A percentile compares a stretch with the other conserved stretches of the same genome.
Conservation (phyloP, 2,113 vertebrate species). For the Bothrops jararaca region DNA sequence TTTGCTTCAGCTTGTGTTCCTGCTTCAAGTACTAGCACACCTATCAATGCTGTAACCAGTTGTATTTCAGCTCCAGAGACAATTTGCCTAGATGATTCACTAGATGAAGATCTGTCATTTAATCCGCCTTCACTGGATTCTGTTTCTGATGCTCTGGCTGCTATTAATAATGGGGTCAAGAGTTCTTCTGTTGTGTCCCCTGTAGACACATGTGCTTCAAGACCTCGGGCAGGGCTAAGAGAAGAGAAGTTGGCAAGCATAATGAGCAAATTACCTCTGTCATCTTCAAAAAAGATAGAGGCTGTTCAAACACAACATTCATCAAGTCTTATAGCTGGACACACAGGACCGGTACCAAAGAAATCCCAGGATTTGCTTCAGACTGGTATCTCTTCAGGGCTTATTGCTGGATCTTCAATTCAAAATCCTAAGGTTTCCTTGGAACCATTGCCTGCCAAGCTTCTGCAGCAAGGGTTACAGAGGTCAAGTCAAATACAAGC, state of each 20-base stretch:
- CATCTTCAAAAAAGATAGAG: slow-evolving; percentile 76
- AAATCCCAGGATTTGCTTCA: slow-evolving; percentile 80
- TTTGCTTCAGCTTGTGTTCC: slow-evolving; percentile 54
- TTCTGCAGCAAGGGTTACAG: slow-evolving; percentile 80
- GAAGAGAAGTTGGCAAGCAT: slow-evolving; percentile 81
- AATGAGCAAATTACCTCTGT: slow-evolving; percentile 77
- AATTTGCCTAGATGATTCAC: slow-evolving; percentile 90
- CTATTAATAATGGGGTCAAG: slow-evolving; percentile 89
- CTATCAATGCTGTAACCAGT: slow-evolving; percentile 55
- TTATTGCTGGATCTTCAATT: slow-evolving; percentile 83
- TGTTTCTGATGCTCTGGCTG: slow-evolving; percentile 90
- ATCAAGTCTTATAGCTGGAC: slow-evolving; percentile 82
- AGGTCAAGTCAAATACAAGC: slow-evolving; percentile 78
- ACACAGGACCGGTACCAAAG: slow-evolving; percentile 79
- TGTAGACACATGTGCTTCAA: slow-evolving; percentile 73
- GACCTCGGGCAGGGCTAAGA: slow-evolving; percentile 75
- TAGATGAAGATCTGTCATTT: slow-evolving; percentile 86
- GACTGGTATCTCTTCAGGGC: slow-evolving; percentile 81
- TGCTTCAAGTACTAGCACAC: slow-evolving; percentile 52
- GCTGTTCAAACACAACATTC: slow-evolving; percentile 71
- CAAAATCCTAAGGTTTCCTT: slow-evolving; percentile 81
- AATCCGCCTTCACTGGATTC: slow-evolving; percentile 86
- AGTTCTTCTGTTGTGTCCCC: slow-evolving; percentile 77
- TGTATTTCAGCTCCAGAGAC: slow-evolving; percentile 78
- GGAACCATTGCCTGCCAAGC: slow-evolving; percentile 77